Evolutionary conservation across 1,140 invertebrate species (phyloP).

Genomic region (Diorhabda sublineata): DNA sequence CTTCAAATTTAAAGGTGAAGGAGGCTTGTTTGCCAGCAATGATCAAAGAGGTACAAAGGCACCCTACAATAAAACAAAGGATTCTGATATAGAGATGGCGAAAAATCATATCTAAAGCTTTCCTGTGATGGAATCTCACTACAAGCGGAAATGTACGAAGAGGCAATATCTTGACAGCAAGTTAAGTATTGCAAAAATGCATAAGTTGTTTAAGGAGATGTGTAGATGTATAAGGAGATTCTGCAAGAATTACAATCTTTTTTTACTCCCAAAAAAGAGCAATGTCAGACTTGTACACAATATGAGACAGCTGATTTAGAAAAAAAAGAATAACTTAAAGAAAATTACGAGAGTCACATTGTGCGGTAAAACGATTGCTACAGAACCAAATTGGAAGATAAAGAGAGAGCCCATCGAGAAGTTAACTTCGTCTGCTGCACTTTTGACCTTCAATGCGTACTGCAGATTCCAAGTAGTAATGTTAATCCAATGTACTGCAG

Average conservation of each 20-base stretch:
- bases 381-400: background rate
- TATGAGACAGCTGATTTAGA: background rate
- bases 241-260: background rate
- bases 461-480: slow-evolving; percentile 25
- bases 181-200: background rate
- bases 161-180: background rate
- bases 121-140: background rate
- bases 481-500: slow-evolving; percentile 26
- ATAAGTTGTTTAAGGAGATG: background rate
- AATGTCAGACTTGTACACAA: background rate
- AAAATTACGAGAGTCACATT: background rate
- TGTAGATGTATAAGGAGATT: background rate
- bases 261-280: background rate
- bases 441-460: slow-evolving; percentile 8
- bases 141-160: background rate
- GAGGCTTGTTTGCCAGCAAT: background rate
- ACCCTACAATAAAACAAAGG: background rate
- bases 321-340: background rate
- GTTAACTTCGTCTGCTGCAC: background rate
- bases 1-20: background rate
- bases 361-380: background rate
- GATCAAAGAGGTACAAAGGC: background rate
- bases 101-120: background rate
- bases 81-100: background rate
- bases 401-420: background rate